Conservation (phyloP, 2,888 invertebrate species). For the Drosophila anomalipes region DNA sequence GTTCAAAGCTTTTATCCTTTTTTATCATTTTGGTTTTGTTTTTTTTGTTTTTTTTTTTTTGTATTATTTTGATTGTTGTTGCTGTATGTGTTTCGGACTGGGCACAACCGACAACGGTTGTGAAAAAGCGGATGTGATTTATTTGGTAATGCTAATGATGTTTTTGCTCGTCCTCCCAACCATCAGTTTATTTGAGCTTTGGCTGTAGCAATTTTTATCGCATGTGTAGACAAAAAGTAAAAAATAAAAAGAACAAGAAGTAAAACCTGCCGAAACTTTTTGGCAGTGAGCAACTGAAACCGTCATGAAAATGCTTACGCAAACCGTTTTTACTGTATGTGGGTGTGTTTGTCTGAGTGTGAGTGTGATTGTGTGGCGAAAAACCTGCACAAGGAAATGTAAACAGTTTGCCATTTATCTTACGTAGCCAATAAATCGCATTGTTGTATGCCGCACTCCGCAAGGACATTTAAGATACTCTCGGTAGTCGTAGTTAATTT, state of each 20-base stretch:
- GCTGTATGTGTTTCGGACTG: constrained; percentile 56
- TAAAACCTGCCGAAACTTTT: constrained; percentile 75
- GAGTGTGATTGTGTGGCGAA: neutral
- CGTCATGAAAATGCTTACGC: constrained; percentile 77
- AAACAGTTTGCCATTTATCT: constrained; percentile 80
- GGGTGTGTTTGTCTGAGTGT: neutral
- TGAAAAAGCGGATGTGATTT: constrained; percentile 83
- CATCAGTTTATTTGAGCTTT: constrained; percentile 77
- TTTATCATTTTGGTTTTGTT: constrained; percentile 64
- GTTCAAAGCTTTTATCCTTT: constrained; percentile 83
- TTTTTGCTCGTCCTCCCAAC: constrained; percentile 71
- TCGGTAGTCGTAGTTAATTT: constrained; percentile 66
- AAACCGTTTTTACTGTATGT: constrained; percentile 52
- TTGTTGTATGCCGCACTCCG: constrained; percentile 52
- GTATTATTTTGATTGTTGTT: constrained; percentile 23
- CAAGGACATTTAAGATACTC: constrained; percentile 52
- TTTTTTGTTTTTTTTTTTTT: constrained; percentile 29
- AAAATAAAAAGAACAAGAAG: constrained; percentile 23
- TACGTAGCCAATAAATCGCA: constrained; percentile 77
- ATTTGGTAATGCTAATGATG: constrained; percentile 83
- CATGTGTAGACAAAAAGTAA: constrained; percentile 70
- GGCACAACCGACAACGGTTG: constrained; percentile 59
- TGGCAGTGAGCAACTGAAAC: constrained; percentile 58
- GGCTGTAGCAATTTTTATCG: constrained; percentile 76
- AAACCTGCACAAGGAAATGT: constrained; percentile 68